Evolutionary conservation across 1,140 invertebrate species (phyloP), one percentile per base, ranked within the genome.

Genomic region (Trichonephila inaurata): DNA sequence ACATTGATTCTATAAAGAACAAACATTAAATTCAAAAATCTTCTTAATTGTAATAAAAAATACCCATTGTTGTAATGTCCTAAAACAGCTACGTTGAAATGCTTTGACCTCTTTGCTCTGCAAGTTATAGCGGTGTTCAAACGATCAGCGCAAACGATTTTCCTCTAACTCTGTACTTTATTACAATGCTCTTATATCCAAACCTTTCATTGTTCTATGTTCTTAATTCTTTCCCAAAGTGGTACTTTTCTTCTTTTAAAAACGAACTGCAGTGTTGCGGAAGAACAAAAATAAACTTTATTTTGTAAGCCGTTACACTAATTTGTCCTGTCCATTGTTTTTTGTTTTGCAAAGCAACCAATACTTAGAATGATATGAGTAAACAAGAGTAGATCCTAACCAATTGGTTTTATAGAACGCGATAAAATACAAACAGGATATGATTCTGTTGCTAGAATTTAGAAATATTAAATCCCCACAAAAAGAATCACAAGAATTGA

Each of bases 151-250:
- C 28, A 40, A 77, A 77, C 72, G 33, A 77, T 77, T 77, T 40
- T 77, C 72, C 72, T 77, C 28, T 33, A 77, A 33, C 69, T n/a
- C n/a, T 33, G 24, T 40, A 16, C 72, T 77, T 77, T 77, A 77
- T 40, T 40, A 77, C 72, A 40, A 7, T 33, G 72, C 18, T 33
- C 33, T 77, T 18, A 77, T 18, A 19, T 19, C 28, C 18, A 10
- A 28, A 0, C 3, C 18, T 77, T 77, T 77, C 33, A 77, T 77
- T 77, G 72, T 77, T 77, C 72, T 4, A 77, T 16, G 33, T 16
- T 77, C 33, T 40, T 77, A 77, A 77, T 77, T 77, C 72, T 77
- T 40, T 77, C 33, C 33, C 28, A 77, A 77, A 40, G 72, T 5
- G 0, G 24, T 77, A 16, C 18, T 51, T 77, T 77, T 40, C 33